Percentiles rank a stretch among this genome's conserved stretches.
Conservation (phyloP, 2,888 invertebrate species). For the Cancer borealis region DNA sequence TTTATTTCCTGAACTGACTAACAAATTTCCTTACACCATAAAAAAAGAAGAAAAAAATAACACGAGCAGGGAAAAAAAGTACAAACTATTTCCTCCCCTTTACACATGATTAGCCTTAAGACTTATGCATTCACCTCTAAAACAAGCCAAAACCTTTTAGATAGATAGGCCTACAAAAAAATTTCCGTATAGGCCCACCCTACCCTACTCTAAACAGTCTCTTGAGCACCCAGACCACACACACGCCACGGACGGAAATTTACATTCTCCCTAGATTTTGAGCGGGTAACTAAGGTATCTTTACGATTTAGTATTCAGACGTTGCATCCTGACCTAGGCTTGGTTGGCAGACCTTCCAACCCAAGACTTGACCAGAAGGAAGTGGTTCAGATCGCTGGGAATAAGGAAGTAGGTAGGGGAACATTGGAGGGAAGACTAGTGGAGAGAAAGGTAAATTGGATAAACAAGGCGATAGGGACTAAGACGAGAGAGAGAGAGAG, state of each 20-base stretch:
- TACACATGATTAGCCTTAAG: neutral
- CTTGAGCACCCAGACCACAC: neutral
- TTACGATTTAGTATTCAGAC: neutral
- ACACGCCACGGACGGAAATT: neutral
- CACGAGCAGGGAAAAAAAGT: neutral
- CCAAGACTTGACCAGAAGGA: conserved; percentile 16
- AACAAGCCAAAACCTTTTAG: neutral
- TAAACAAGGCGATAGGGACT: neutral
- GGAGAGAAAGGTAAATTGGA: conserved; percentile 40
- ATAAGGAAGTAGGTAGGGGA: conserved; percentile 27
- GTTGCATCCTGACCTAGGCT: conserved; percentile 1
- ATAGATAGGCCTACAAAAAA: conserved; percentile 12
- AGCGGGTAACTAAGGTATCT: conserved; percentile 27
- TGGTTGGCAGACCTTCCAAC: neutral
- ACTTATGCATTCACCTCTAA: neutral
- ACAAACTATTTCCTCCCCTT: neutral
- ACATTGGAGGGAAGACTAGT: neutral
- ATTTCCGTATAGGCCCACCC: neutral
- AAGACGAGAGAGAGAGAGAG: neutral
- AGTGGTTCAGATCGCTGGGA: conserved; percentile 18
- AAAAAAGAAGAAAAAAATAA: neutral
- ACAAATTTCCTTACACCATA: neutral
- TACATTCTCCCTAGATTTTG: conserved; percentile 25
- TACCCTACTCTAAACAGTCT: neutral
- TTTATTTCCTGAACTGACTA: neutral